Conservation (phyloP, 2,888 invertebrate species). For the Lepas anatifera region DNA sequence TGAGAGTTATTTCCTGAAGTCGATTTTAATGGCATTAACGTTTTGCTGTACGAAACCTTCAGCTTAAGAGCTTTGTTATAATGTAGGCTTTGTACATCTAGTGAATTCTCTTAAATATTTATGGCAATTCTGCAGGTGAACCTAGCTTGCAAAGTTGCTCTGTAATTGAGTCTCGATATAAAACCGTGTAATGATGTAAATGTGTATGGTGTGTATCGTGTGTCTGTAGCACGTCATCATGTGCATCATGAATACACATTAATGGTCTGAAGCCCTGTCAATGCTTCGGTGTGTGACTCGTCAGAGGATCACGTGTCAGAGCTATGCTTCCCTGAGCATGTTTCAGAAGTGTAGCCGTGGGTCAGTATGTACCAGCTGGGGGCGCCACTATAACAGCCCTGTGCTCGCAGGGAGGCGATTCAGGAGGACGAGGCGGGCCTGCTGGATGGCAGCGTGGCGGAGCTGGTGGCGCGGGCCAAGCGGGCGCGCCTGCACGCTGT, state of each 20-base stretch:
- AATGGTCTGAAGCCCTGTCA: neutral
- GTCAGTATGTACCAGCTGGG: too few species aligned
- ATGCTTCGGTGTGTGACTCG: too few species aligned
- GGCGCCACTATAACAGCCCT: neutral
- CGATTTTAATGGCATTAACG: neutral
- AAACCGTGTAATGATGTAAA: too few species aligned
- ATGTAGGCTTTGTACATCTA: too few species aligned
- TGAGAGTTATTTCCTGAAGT: neutral
- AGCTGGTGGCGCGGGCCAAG: constrained; percentile 74
- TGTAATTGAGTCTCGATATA: too few species aligned
- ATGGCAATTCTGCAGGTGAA: too few species aligned
- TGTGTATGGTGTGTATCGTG: too few species aligned
- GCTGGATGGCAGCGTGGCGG: constrained; percentile 72
- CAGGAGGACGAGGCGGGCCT: constrained; percentile 92
- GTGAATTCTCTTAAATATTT: too few species aligned
- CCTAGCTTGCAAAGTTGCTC: too few species aligned
- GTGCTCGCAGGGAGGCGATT: constrained; percentile 69
- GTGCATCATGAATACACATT: neutral
- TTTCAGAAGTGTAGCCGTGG: neutral
- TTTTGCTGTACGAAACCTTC: neutral
- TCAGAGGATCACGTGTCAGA: neutral
- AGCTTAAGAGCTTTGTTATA: too few species aligned
- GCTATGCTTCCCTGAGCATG: neutral
- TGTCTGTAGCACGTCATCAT: neutral
- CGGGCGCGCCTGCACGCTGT: constrained; percentile 40